Evolutionary conservation across 2,888 invertebrate species (phyloP).

Genomic region (Charanyca ferruginea): DNA sequence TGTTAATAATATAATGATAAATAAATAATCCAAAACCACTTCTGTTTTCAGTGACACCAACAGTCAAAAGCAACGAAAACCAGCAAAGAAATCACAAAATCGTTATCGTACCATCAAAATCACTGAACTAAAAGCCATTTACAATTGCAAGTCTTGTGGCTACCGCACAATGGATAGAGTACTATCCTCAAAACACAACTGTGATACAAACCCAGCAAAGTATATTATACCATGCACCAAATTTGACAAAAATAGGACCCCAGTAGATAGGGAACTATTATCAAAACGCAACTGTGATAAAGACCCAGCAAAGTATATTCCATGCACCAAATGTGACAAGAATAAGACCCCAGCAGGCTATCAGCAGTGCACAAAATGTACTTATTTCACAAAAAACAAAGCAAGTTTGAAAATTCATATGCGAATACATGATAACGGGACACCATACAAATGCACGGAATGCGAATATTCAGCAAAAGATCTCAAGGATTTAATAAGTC

Average conservation of each 20-base stretch:
- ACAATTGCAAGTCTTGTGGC: slow-evolving; percentile 54
- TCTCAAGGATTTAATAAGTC: slow-evolving; percentile 45
- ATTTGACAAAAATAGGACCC: slow-evolving; percentile 8
- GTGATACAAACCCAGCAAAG: not conserved
- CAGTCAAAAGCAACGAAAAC: not conserved
- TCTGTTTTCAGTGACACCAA: slow-evolving; percentile 18
- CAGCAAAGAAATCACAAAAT: not conserved
- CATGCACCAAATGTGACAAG: slow-evolving; percentile 17
- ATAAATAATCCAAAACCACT: not conserved
- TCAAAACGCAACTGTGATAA: too few relatives aligned
- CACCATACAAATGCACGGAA: slow-evolving; percentile 54
- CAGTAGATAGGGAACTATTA: too few relatives aligned
- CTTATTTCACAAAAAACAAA: slow-evolving; percentile 28
- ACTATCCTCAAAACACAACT: slow-evolving; percentile 29
- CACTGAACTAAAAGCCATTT: slow-evolving; percentile 50
- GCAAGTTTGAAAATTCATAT: slow-evolving; percentile 47
- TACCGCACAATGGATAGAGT: slow-evolving; percentile 46
- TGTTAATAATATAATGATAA: too few relatives aligned
- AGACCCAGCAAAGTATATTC: not conserved
- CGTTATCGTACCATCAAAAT: slow-evolving; percentile 40
- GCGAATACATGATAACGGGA: slow-evolving; percentile 47
- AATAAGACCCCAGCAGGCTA: slow-evolving; percentile 22
- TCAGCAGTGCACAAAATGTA: slow-evolving; percentile 41
- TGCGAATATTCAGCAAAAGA: slow-evolving; percentile 40
- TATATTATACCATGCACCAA: slow-evolving; percentile 11